Conservation (phyloP, 2,888 invertebrate species). For the Cheilosia soror region DNA sequence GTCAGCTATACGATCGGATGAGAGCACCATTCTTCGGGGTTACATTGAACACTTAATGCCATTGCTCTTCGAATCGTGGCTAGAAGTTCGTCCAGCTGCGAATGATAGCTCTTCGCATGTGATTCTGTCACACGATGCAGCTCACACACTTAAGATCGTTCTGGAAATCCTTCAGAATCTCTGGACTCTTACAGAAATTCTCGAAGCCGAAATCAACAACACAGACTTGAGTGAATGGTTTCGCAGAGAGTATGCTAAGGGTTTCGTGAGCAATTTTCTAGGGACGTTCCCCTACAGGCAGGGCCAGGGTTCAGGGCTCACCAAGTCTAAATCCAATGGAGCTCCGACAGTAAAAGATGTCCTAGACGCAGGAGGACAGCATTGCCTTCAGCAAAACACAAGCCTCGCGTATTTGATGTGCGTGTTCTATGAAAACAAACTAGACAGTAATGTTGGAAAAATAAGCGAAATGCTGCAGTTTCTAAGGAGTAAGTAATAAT, state of each 20-base stretch:
- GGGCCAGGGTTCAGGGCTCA: conserved; percentile 42
- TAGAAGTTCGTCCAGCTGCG: conserved; percentile 88
- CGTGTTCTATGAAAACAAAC: conserved; percentile 79
- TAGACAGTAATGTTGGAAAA: conserved; percentile 56
- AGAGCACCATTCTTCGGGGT: conserved; percentile 85
- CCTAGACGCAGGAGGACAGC: conserved; percentile 81
- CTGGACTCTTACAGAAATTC: conserved; percentile 84
- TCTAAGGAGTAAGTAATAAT: conserved; percentile 63
- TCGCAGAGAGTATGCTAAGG: conserved; percentile 84
- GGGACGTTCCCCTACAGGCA: conserved; percentile 82
- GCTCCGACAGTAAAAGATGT: conserved; percentile 80
- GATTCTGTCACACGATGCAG: conserved; percentile 87
- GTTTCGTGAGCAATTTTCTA: conserved; percentile 86
- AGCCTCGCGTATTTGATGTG: conserved; percentile 85
- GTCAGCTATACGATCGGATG: conserved; percentile 78
- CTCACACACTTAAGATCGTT: conserved; percentile 86
- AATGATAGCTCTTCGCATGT: conserved; percentile 59
- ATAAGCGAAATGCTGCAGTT: conserved; percentile 60
- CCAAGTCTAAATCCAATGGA: conserved; percentile 80
- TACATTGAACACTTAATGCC: conserved; percentile 90
- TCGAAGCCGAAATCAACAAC: conserved; percentile 78
- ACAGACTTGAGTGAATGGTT: conserved; percentile 85
- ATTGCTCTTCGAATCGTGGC: conserved; percentile 92
- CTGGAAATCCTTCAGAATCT: conserved; percentile 87
- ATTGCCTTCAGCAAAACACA: conserved; percentile 85